phyloP scores from a whole-genome alignment of 1,140 invertebrate genomes.

The Bombus turneri region DNA sequence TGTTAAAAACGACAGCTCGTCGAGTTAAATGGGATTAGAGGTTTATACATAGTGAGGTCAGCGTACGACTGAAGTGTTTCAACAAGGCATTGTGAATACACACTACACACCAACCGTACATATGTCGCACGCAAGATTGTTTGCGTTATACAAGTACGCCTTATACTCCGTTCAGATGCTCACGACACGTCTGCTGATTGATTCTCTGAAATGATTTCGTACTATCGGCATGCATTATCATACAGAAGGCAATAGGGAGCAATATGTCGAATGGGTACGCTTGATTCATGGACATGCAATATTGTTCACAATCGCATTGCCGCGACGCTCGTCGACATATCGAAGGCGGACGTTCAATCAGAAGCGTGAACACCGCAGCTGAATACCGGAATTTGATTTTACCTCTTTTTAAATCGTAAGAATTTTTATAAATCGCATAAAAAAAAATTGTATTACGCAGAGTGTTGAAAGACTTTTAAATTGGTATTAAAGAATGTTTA shows the following conservation, averaged over 20 bases:
- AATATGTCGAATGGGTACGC: slow-evolving; percentile 54
- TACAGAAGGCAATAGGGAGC: slow-evolving; percentile 33
- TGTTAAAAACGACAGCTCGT: slow-evolving; percentile 60
- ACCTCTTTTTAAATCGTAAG: background rate
- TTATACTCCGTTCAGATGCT: slow-evolving; percentile 31
- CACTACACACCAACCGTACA: background rate
- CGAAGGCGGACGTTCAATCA: slow-evolving; percentile 19
- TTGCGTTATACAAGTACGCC: slow-evolving; percentile 1
- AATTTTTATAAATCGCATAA: background rate
- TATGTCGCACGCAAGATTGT: slow-evolving; percentile 25
- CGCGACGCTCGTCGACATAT: slow-evolving; percentile 54
- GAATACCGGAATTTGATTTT: background rate
- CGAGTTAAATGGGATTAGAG: slow-evolving; percentile 60
- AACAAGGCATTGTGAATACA: slow-evolving; percentile 14
- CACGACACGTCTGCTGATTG: slow-evolving; percentile 53
- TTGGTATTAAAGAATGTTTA: background rate
- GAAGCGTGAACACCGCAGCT: background rate
- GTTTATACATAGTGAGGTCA: slow-evolving; percentile 47
- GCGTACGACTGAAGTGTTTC: slow-evolving; percentile 41
- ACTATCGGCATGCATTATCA: slow-evolving; percentile 63
- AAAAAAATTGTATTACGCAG: no score
- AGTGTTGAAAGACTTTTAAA: background rate
- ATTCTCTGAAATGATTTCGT: slow-evolving; percentile 58
- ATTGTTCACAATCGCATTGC: slow-evolving; percentile 59
- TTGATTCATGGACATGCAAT: slow-evolving; percentile 63